Evolutionary conservation across 1,140 invertebrate genomes (phyloP), one percentile per base, ranked within the genome.

Genomic region (Drosophila teissieri): DNA sequence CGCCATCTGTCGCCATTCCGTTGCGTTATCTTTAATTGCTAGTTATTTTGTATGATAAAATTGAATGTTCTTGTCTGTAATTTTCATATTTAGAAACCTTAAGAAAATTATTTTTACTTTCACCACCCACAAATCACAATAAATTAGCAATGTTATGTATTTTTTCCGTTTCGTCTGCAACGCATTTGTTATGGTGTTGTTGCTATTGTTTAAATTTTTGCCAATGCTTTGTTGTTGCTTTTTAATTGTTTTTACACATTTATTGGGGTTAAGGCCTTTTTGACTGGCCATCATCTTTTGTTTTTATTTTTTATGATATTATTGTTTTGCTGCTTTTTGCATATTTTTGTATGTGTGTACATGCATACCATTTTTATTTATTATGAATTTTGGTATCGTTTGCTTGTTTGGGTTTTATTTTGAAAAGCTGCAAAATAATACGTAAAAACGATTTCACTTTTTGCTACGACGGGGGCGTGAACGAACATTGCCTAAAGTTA

Each of bases 201-300:
- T 51, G 52, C 56, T 62, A 3, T 60, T 31, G 10, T 37, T 46
- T 40, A 19, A 1, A 19, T 19, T 19, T 19, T 19, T 46, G 46
- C 53, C 58, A 53, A 56, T 27, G 56, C 45, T 46, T 58, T 68
- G 42, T 10, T 17, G n/a, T 17, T 11, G 34, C 51, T 56, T 70
- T 69, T 67, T 77, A 73, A 78, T 81, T 81, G 79, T 83, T 69
- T 79, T 82, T 83, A 82, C 79, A 68, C 78, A 78, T 82, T 83
- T 82, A 82, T 83, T 82, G 74, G 69, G 79, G 79, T 82, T 82
- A 82, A 82, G 79, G 79, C 79, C 74, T 82, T 78, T 39, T 61
- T 76, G 60, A 67, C 78, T 80, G 74, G 72, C 68, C 67, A 78
- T 56, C 55, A 54, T 49, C 42, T 45, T 46, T 52, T 56, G 31